These are phyloP conservation scores for Tadarida brasiliensis DNA, from an alignment of 2,797 vertebrate species.

Conservation along the genomic window DNA sequence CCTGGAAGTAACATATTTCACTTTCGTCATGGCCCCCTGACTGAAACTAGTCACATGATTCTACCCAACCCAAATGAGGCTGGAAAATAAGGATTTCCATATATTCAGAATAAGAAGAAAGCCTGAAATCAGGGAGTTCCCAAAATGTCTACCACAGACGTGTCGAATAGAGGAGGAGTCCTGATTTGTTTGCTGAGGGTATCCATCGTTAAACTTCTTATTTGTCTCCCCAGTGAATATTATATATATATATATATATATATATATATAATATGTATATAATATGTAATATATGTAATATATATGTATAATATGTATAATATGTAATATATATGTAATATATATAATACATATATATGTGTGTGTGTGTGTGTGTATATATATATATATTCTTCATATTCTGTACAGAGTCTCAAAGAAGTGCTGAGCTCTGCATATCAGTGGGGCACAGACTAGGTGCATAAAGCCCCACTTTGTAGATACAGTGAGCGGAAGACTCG, in stretches of 20 bases:
- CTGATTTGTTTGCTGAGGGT: background rate
- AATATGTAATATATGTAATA: no score
- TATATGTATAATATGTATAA: no score
- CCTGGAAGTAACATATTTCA: background rate
- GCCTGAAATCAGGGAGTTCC: background rate
- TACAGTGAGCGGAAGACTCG: background rate
- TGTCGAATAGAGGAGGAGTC: background rate
- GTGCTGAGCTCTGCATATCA: background rate
- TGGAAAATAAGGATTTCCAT: background rate
- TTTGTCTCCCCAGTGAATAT: background rate
- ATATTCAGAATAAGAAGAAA: background rate
- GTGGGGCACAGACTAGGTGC: no score
- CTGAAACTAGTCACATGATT: background rate
- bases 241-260: background rate
- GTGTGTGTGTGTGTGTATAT: no score
- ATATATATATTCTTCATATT: background rate
- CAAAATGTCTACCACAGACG: background rate
- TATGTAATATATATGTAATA: no score
- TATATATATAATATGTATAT: background rate
- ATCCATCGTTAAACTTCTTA: background rate
- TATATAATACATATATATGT: background rate
- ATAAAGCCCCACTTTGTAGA: background rate
- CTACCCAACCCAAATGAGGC: background rate
- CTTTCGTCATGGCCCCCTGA: background rate
- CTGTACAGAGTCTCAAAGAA: background rate